phyloP scores from a whole-genome alignment of 2,113 vertebrate species.

The Stigmatopora nigra region DNA sequence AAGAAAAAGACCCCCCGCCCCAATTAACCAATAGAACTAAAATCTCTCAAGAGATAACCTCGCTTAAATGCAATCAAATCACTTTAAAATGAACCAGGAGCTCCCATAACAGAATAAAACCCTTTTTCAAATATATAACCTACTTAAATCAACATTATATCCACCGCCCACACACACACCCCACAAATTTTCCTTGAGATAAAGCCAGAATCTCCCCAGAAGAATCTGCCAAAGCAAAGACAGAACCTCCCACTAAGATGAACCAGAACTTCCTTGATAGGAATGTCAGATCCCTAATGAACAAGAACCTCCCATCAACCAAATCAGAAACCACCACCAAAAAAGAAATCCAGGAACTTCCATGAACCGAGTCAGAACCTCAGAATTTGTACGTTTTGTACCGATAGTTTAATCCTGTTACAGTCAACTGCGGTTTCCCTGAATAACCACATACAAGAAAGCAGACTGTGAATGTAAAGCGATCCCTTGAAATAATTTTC shows the following conservation, averaged over 20 bases:
- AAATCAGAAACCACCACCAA: neutral
- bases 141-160: no score
- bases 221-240: neutral
- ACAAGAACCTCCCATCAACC: neutral
- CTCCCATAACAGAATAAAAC: no score
- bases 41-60: no score
- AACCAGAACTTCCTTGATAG: neutral
- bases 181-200: neutral
- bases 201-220: no score
- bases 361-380: neutral
- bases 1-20: no score
- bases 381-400: neutral
- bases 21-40: no score
- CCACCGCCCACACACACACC: neutral
- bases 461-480: neutral
- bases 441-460: neutral
- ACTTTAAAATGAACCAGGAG: no score
- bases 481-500: neutral
- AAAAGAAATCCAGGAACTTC: neutral
- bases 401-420: neutral
- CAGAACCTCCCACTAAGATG: neutral
- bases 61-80: no score
- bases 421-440: neutral
- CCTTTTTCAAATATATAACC: no score
- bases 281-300: neutral